Conservation (phyloP, 2,797 vertebrate genomes). For the Xiphophorus birchmanni region DNA sequence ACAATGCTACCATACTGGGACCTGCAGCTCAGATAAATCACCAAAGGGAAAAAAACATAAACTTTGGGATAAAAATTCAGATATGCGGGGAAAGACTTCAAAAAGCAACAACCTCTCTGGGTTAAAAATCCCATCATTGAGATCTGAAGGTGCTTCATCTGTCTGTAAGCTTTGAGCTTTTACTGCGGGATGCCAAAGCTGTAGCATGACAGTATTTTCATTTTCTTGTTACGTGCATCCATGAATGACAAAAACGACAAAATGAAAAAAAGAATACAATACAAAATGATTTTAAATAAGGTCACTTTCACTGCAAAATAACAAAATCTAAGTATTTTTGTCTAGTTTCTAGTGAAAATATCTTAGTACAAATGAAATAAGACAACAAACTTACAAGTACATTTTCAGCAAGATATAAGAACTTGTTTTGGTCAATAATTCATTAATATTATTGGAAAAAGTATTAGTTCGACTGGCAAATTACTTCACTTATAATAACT, state of each 20-base stretch:
- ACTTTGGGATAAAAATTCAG: background rate
- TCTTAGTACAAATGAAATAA: no score
- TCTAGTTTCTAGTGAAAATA: no score
- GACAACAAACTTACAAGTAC: no score
- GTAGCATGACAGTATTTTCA: background rate
- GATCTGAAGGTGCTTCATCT: background rate
- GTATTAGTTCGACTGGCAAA: no score
- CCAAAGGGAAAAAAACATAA: background rate
- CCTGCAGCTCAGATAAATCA: conserved; percentile 8
- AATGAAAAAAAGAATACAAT: background rate
- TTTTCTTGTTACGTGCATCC: background rate
- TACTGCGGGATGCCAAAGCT: background rate
- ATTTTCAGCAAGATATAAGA: no score
- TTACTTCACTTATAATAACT: no score
- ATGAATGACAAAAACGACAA: background rate
- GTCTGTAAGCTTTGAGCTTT: background rate
- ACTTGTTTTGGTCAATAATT: no score
- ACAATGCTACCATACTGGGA: conserved; percentile 5
- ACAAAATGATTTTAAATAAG: background rate
- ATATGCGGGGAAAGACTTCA: background rate
- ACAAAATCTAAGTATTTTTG: no score
- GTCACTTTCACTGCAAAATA: no score
- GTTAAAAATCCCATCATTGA: background rate
- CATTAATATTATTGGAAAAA: no score
- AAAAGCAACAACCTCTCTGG: background rate